These are phyloP conservation scores for Phrynocephalus forsythii DNA, from an alignment of 2,797 vertebrate species.

Conservation along the genomic window DNA sequence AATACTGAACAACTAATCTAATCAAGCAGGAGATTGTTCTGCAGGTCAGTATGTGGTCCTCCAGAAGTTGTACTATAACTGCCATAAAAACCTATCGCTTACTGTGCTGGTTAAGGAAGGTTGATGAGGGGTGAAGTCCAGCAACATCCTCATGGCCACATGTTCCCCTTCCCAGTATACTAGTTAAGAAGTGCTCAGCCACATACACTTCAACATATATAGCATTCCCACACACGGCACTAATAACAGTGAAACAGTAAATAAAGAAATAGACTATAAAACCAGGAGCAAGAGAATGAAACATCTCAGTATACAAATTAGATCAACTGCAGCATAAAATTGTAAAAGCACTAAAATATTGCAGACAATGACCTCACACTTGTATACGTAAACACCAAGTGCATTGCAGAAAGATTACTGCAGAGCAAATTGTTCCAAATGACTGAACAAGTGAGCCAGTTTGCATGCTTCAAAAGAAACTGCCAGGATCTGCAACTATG, in stretches of 20 bases:
- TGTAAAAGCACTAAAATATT: too few relatives aligned
- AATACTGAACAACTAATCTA: neutral
- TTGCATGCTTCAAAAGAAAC: neutral
- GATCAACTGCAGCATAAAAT: too few relatives aligned
- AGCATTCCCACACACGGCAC: neutral
- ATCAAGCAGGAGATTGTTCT: neutral
- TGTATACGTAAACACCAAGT: neutral
- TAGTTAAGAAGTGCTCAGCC: neutral
- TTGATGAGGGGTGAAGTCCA: neutral
- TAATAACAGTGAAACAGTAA: too few relatives aligned
- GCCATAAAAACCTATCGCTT: neutral
- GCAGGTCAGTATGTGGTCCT: neutral
- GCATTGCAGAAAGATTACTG: slow-evolving; percentile 13
- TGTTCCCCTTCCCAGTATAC: neutral
- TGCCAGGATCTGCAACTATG: neutral
- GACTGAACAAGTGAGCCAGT: neutral
- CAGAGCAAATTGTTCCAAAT: slow-evolving; percentile 16
- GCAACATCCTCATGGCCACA: neutral
- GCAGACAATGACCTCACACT: neutral
- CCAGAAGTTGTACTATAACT: neutral
- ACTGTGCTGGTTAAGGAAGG: neutral
- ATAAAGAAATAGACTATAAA: too few relatives aligned
- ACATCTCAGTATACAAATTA: too few relatives aligned
- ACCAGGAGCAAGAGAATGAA: too few relatives aligned
- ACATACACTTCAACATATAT: neutral